These are phyloP conservation scores for Bujurquina vittata DNA, from an alignment of 2,113 vertebrate genomes.

Conservation along the genomic window DNA sequence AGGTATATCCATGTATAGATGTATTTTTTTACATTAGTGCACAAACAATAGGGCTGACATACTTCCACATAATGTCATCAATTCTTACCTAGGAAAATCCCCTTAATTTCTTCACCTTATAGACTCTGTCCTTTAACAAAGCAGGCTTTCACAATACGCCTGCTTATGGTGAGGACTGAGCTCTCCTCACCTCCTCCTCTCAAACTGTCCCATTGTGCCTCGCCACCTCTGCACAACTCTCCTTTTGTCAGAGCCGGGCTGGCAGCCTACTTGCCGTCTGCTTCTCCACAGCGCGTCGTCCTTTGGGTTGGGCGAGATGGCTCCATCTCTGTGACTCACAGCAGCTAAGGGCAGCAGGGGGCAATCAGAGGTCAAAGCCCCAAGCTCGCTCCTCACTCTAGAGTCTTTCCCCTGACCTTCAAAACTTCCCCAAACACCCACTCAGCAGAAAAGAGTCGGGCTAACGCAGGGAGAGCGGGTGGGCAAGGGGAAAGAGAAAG, in stretches of 20 bases:
- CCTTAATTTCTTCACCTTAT: conserved; percentile 39
- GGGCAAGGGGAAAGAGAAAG: conserved; percentile 39
- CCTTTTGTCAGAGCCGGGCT: conserved; percentile 66
- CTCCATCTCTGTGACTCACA: conserved; percentile 73
- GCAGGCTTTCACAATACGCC: conserved; percentile 60
- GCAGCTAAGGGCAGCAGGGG: conserved; percentile 47
- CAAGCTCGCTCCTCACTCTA: conserved; percentile 42
- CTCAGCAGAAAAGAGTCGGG: conserved; percentile 73
- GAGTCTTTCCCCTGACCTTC: conserved; percentile 69
- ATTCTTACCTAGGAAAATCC: conserved; percentile 29
- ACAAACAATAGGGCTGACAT: not conserved
- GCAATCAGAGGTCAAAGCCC: conserved; percentile 71
- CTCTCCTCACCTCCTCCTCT: conserved; percentile 67
- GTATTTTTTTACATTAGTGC: not conserved
- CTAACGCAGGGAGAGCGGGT: conserved; percentile 16
- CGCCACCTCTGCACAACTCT: conserved; percentile 69
- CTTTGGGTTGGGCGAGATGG: conserved; percentile 34
- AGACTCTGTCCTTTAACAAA: conserved; percentile 40
- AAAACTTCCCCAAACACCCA: conserved; percentile 63
- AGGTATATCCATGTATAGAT: not conserved
- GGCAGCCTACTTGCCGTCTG: conserved; percentile 48
- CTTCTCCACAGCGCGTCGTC: conserved; percentile 35
- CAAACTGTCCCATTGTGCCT: conserved; percentile 73
- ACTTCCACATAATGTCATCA: not conserved
- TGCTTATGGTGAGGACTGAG: conserved; percentile 46